Evolutionary conservation across 2,797 vertebrate genomes (phyloP), one percentile per base, ranked within the genome.

Genomic region (Microctenopoma lineatum): DNA sequence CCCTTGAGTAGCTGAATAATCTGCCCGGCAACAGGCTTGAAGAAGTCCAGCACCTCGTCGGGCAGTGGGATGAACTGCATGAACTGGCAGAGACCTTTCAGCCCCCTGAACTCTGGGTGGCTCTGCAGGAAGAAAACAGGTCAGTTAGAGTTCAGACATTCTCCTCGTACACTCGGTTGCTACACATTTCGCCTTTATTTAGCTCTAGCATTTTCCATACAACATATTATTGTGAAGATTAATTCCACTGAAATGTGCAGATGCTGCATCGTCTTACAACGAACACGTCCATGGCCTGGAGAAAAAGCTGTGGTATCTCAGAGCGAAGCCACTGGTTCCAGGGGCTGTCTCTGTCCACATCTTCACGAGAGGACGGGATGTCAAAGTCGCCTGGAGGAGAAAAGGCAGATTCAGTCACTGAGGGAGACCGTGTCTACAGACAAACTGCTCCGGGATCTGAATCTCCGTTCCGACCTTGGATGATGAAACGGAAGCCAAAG

Each of bases 311-410:
- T 0, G 94, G 92, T 57, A 95, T 89, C 87, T 95, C 93, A 2
- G 94, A 94, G 47, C 94, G 93, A 27, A 95, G 94, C 93, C 93
- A 94, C 80, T 95, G 94, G 88, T 95, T 95, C 94, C 94, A 95
- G n/a, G 91, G 83, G 75, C 94, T 95, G 92, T 95, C 94, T 58
- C 94, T 83, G 79, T 95, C 94, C 25, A 95, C 93, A 16, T 95
- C 94, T 36, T 95, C 94, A 25, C 94, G 91, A 41, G 94, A 95
- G 13, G 94, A 95, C 1, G 94, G 94, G 77, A 95, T 95, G 86
- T 95, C 94, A 77, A 95, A 95, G 81, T 95, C 94, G 18, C 92
- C 94, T 95, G 39, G n/a, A 66, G 59, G 39, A 60, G 15, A 58
- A 38, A 62, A 0, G 0, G 0, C 6, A 2, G 27, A 21, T 21